Base-by-base conservation (phyloP, 2,113 vertebrate species). In the Motacilla alba region DNA sequence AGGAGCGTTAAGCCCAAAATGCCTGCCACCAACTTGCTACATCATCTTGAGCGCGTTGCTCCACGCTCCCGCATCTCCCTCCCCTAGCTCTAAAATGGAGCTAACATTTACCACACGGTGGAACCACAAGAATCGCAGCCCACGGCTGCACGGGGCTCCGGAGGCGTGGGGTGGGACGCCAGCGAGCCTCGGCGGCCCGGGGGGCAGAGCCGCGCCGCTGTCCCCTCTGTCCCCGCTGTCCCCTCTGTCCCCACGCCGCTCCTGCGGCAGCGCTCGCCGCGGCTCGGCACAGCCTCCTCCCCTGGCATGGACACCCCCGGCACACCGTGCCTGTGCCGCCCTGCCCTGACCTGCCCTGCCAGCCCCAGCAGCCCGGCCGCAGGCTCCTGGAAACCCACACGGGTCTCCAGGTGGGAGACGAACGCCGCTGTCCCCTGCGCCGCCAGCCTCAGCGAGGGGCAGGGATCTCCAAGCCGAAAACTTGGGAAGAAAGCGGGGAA, bases 1-100 rank as follows among this genome's bases (percentile, higher is more conserved):
- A 72, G 77, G 90, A 96, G 33, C 19, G 4, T 15, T 18, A 28
- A 96, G 90, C 90, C 80, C 89, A 39, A 79, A 84, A 87, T 72
- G 85, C 92, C 90, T 81, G 90, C 75, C 56, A 52, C 85, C 30
- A 60, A 78, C 82, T 83, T 56, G 49, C 79, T 46, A 53, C 63
- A 86, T 96, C 92, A 81, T 44, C 89, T 59, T 17, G 20, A 53
- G 76, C n/a, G 6, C 2, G 74, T n/a, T 9, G n/a, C 21, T 81
- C 33, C 78, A 33, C 5, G 62, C 41, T 59, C 41, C 76, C 39
- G 75, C 89, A 28, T 19, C 83, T 66, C 89, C 20, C 26, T 35
- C 24, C 11, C 31, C 62, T 3, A 16, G 13, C 87, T 55, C 16
- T 41, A 47, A 88, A 47, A 95, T n/a, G 72, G 84, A 91, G 87